phyloP scores from a whole-genome alignment of 2,797 vertebrate species.

The Syncerus caffer region DNA sequence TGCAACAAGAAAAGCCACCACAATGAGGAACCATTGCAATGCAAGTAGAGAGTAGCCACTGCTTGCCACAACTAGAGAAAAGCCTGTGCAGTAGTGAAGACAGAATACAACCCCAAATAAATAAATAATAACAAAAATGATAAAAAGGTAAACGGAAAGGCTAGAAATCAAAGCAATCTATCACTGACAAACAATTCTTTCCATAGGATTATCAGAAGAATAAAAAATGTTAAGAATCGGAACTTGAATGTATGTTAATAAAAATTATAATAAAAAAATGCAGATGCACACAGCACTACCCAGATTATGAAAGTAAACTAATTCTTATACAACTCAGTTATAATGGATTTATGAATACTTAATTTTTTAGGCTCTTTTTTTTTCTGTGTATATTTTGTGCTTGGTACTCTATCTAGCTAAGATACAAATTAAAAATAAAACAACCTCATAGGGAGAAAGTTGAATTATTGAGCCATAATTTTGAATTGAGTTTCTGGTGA shows the following conservation, averaged over 20 bases:
- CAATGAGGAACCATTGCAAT: background rate
- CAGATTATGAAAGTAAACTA: background rate
- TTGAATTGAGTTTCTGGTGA: background rate
- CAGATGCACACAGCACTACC: background rate
- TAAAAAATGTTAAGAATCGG: background rate
- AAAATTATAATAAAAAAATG: background rate
- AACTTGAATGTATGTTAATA: background rate
- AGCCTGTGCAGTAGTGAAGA: background rate
- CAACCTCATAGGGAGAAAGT: background rate
- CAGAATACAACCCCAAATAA: background rate
- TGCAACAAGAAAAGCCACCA: background rate
- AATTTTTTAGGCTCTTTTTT: background rate
- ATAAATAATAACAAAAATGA: background rate
- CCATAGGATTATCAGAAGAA: background rate
- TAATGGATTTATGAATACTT: background rate
- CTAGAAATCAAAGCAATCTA: background rate
- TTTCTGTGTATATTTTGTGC: background rate
- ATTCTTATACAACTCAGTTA: background rate
- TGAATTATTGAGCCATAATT: background rate
- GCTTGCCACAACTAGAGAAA: background rate
- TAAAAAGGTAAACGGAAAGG: background rate
- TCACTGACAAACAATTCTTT: background rate
- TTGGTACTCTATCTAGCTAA: background rate
- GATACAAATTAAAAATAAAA: background rate
- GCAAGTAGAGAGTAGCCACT: background rate